phyloP scores from a whole-genome alignment of 2,113 vertebrate species.

The Hippolais icterina region DNA sequence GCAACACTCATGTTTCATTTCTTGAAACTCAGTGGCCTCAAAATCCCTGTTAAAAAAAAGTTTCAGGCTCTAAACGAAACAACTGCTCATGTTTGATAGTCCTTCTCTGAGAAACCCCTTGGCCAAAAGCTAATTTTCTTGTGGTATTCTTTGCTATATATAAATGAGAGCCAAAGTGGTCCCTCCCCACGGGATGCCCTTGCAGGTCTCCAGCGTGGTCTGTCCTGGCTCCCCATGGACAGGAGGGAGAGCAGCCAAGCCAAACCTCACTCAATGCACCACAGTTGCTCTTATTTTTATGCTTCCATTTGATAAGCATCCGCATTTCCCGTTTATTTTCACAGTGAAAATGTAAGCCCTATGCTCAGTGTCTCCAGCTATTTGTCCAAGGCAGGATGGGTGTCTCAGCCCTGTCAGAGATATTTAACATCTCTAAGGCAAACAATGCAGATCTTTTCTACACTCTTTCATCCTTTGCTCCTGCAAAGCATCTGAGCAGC shows the following conservation, averaged over 20 bases:
- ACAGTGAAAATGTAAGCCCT: background rate
- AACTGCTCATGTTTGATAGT: background rate
- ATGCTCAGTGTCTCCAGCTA: background rate
- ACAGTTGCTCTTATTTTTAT: background rate
- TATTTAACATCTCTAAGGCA: background rate
- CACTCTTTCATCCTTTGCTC: background rate
- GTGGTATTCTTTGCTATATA: background rate
- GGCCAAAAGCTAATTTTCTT: background rate
- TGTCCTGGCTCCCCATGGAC: fast-evolving
- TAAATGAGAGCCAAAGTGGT: background rate
- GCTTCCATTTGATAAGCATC: background rate
- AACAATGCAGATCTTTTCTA: background rate
- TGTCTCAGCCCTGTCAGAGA: background rate
- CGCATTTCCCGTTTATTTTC: background rate
- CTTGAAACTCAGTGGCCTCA: background rate
- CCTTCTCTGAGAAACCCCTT: background rate
- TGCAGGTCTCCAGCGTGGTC: fast-evolving
- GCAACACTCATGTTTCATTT: background rate
- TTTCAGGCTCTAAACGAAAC: background rate
- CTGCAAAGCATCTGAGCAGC: background rate
- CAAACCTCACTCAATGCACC: background rate
- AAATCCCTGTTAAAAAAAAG: background rate
- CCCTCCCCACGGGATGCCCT: fast-evolving
- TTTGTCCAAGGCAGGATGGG: background rate
- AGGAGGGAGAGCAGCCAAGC: background rate